Percentiles rank a stretch among this genome's conserved stretches.
phyloP scores from a whole-genome alignment of 1,140 invertebrate genomes.

The Drosophila novamexicana region DNA sequence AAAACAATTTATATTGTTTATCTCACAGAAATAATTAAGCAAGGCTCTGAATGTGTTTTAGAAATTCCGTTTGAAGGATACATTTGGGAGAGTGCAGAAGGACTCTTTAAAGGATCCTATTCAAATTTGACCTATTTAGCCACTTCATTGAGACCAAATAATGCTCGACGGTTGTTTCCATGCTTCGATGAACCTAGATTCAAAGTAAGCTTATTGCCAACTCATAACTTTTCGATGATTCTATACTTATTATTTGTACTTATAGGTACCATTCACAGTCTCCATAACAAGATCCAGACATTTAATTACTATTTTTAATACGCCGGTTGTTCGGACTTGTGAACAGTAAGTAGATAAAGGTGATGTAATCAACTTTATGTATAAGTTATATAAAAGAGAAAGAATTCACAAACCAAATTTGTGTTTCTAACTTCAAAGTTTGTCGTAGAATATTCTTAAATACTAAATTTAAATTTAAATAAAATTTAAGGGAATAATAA shows the following conservation, averaged over 20 bases:
- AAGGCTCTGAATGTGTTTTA: constrained; percentile 85
- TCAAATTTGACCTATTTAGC: constrained; percentile 86
- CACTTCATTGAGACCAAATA: constrained; percentile 92
- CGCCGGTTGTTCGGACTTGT: constrained; percentile 85
- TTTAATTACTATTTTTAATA: constrained; percentile 88
- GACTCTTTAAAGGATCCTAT: constrained; percentile 88
- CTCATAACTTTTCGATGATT: background rate
- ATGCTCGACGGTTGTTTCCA: constrained; percentile 94
- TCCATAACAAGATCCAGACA: constrained; percentile 87
- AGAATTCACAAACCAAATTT: background rate
- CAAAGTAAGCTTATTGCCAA: constrained; percentile 85
- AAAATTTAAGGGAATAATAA: too few relatives aligned
- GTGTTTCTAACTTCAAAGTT: too few relatives aligned
- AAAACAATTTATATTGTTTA: constrained; percentile 86
- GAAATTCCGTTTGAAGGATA: constrained; percentile 87
- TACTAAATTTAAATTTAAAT: too few relatives aligned
- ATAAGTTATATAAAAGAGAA: background rate
- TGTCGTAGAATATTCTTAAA: too few relatives aligned
- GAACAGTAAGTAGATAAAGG: constrained; percentile 86
- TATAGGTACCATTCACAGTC: constrained; percentile 87
- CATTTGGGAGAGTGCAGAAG: constrained; percentile 86
- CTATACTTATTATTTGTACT: background rate
- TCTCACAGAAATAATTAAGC: constrained; percentile 85
- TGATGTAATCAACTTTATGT: background rate
- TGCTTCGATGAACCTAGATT: constrained; percentile 96